Conservation (phyloP, 2,113 vertebrate species). For the Pangasianodon hypophthalmus region DNA sequence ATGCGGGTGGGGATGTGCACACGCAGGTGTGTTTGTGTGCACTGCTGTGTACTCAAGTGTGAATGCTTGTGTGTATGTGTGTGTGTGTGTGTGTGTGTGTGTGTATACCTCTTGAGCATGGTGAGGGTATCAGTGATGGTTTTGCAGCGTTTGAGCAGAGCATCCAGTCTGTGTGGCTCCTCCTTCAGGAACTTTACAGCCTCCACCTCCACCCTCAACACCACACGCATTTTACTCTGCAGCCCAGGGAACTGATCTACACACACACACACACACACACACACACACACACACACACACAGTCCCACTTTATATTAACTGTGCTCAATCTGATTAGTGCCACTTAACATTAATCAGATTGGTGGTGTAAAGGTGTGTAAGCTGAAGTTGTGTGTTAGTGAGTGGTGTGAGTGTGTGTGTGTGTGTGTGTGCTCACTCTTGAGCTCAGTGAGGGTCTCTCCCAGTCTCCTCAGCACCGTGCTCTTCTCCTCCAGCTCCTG, state of each 20-base stretch:
- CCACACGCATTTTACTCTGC: conserved; percentile 98
- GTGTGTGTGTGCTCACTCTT: conserved; percentile 81
- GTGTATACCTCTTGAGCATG: conserved; percentile 73
- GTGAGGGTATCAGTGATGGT: conserved; percentile 83
- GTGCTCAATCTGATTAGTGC: not conserved
- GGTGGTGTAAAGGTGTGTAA: not conserved
- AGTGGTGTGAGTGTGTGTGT: not conserved
- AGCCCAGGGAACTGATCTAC: conserved; percentile 95
- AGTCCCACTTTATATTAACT: not conserved
- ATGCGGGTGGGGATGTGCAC: not conserved
- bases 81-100: conserved; percentile 29
- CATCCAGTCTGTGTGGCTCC: conserved; percentile 92
- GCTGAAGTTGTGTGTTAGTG: conserved; percentile 26
- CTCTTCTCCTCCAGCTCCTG: conserved; percentile 97
- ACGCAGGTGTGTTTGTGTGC: not conserved
- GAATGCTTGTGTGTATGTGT: not conserved
- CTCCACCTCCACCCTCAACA: conserved; percentile 95
- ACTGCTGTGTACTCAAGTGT: not conserved
- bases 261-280: conserved; percentile 41
- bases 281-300: conserved; percentile 20
- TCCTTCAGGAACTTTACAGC: conserved; percentile 98
- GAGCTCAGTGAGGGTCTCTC: conserved; percentile 92
- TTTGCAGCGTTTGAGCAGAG: conserved; percentile 93
- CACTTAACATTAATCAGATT: not conserved
- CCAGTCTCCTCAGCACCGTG: conserved; percentile 86